Conservation (phyloP, 2,113 vertebrate species). For the Taurulus bubalis region DNA sequence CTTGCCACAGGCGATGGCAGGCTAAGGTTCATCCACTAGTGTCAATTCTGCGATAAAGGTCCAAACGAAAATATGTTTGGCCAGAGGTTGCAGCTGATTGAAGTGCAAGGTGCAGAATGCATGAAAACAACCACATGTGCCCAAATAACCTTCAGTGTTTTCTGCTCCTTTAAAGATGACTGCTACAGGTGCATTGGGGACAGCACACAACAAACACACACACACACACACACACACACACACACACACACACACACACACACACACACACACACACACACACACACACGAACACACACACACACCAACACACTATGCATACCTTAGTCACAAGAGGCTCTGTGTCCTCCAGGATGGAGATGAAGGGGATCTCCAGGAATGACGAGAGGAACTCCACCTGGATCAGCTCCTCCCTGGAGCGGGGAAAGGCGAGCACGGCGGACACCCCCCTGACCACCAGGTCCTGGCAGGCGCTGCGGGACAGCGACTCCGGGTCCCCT, state of each 20-base stretch:
- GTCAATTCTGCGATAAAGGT: conserved; percentile 30
- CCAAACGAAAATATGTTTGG: conserved; percentile 15
- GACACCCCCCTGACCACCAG: conserved; percentile 88
- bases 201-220: neutral
- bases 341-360: conserved; percentile 89
- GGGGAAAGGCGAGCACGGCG: conserved; percentile 90
- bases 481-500: conserved; percentile 89
- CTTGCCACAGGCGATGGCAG: conserved; percentile 36
- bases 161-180: conserved; percentile 2
- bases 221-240: neutral
- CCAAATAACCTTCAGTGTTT: neutral
- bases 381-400: conserved; percentile 93
- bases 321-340: conserved; percentile 88
- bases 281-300: neutral
- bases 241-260: no score
- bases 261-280: conserved; percentile 40
- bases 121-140: neutral
- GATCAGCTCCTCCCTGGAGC: conserved; percentile 89
- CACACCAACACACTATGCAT: neutral
- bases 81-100: neutral
- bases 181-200: conserved; percentile 47
- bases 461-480: conserved; percentile 87
- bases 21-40: conserved; percentile 4
- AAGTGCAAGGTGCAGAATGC: conserved; percentile 16
- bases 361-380: conserved; percentile 90